Evolutionary conservation across 2,797 vertebrate species (phyloP).

Genomic region (Eremophila alpestris): DNA sequence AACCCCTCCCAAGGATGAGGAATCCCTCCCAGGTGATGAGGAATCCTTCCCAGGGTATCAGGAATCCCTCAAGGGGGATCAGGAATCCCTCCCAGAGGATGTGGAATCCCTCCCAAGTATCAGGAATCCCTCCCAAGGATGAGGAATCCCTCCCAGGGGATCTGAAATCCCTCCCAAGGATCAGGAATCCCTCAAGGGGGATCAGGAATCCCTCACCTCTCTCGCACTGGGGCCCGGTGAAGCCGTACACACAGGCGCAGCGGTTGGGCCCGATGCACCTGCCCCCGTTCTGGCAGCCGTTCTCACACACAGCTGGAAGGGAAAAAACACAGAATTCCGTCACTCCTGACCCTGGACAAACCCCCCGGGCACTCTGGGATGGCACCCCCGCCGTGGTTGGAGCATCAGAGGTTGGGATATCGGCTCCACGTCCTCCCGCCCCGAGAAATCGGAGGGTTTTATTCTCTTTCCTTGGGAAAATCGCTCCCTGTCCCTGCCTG

Average conservation of each 20-base stretch:
- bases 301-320: slow-evolving; percentile 92
- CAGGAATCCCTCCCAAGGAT: too few species aligned
- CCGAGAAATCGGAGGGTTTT: neutral
- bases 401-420: fast-evolving
- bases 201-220: slow-evolving; percentile 79
- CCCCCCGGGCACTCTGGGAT: fast-evolving
- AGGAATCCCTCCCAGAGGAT: too few species aligned
- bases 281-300: slow-evolving; percentile 94
- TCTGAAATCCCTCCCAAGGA: too few species aligned
- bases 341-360: neutral
- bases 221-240: slow-evolving; percentile 98
- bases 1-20: too few species aligned
- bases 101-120: too few species aligned
- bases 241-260: slow-evolving; percentile 96
- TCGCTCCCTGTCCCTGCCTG: neutral
- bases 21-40: too few species aligned
- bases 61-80: too few species aligned
- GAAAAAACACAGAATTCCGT: neutral
- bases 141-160: too few species aligned
- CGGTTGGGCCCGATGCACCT: slow-evolving; percentile 97
- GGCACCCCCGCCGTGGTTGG: fast-evolving
- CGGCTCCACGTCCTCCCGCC: neutral
- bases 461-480: neutral
- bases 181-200: too few species aligned
- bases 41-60: too few species aligned